These are phyloP conservation scores for Cremastinae sp. DNA, from an alignment of 2,888 invertebrate genomes.

Conservation along the genomic window DNA sequence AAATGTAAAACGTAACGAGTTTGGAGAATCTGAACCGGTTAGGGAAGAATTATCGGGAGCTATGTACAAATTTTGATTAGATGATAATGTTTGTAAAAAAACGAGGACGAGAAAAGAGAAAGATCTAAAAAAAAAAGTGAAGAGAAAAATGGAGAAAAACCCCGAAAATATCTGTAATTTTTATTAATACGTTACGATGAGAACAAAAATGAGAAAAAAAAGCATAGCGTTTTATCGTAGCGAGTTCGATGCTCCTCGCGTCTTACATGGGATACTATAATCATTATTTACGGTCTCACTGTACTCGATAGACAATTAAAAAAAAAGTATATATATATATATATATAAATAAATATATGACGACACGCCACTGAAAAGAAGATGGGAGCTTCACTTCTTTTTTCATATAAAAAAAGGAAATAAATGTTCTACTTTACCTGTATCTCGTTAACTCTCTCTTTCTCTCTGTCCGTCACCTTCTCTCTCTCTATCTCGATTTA, in stretches of 20 bases:
- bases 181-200: conserved; percentile 72
- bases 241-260: conserved; percentile 56
- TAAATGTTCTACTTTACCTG: conserved; percentile 71
- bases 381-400: conserved; percentile 57
- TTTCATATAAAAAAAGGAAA: conserved; percentile 57
- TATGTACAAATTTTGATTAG: conserved; percentile 78
- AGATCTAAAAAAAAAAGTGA: conserved; percentile 62
- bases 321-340: conserved; percentile 36
- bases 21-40: conserved; percentile 51
- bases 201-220: conserved; percentile 63
- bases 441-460: conserved; percentile 65
- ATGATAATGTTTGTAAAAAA: conserved; percentile 73
- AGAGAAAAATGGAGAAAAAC: conserved; percentile 39
- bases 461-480: conserved; percentile 64
- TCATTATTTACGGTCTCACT: conserved; percentile 64
- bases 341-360: conserved; percentile 46
- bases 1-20: conserved; percentile 49
- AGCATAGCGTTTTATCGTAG: conserved; percentile 61
- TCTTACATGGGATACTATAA: conserved; percentile 63
- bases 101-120: conserved; percentile 22
- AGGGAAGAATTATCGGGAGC: conserved; percentile 67
- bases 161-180: conserved; percentile 71
- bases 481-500: conserved; percentile 61
- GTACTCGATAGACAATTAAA: conserved; percentile 59
- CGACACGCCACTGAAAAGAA: conserved; percentile 52